Evolutionary conservation across 1,140 invertebrate genomes (phyloP), one percentile per base, ranked within the genome.

Genomic region (Bathynomus jamesi): DNA sequence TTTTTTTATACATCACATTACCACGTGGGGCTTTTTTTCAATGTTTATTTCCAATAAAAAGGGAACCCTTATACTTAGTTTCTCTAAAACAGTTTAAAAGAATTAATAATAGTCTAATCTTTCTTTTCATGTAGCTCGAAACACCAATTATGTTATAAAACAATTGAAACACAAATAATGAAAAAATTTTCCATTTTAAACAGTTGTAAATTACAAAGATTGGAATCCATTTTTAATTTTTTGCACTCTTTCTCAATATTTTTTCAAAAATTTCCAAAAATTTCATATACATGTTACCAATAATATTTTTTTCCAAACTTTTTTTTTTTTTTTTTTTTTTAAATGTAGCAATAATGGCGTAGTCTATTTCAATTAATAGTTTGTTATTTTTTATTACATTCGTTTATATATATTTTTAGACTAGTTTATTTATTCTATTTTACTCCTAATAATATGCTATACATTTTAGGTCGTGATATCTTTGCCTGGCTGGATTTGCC

Each of bases 31-130:
- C 21, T 53, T 21, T 53, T 53, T 53, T 53, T 53, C 13, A 53
- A 53, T 53, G 40, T 53, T 53, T 53, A 53, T 53, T 53, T 53
- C 40, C 40, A 53, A 53, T 53, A 53, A 53, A 53, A 53, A 53
- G 40, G 40, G 40, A 53, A 53, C 13, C 40, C 40, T 53, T n/a
- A n/a, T 53, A 21, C 40, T 53, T 53, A 53, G 40, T 53, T 53
- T 53, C 40, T 53, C 40, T 21, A 53, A 53, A 53, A 53, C 21
- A 53, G 40, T 53, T 53, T 53, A 11, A 53, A 21, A 21, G 40
- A 21, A 53, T 53, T 53, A 53, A 53, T 53, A 53, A 53, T 53
- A 21, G 40, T 53, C 21, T 53, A 11, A 53, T n/a, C 40, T 53
- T 53, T 21, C 40, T 53, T 53, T 53, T 53, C 40, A 53, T 53